These are phyloP conservation scores for Periophthalmus modestus DNA, from an alignment of 2,113 vertebrate genomes.

Conservation along the genomic window DNA sequence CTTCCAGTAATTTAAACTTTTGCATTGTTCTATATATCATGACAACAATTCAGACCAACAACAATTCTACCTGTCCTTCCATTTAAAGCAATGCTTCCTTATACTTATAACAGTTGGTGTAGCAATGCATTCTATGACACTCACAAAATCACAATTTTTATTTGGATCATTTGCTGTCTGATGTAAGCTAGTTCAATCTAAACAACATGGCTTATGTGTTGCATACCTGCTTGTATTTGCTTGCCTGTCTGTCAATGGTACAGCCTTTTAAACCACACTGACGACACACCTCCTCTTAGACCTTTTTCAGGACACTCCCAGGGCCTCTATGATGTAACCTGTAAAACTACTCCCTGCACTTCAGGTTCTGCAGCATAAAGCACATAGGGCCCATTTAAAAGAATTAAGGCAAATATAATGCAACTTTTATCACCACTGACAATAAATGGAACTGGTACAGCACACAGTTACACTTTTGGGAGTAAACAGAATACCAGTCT, in stretches of 20 bases:
- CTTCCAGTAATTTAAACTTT: too few species aligned
- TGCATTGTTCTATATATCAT: too few species aligned
- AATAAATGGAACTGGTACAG: too few species aligned
- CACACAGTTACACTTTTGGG: too few species aligned
- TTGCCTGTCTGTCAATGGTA: background rate
- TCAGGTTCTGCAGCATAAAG: background rate
- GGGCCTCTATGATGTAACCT: background rate
- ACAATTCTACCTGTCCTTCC: too few species aligned
- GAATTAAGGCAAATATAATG: background rate
- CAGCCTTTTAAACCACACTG: background rate
- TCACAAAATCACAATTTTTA: too few species aligned
- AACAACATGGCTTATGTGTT: background rate
- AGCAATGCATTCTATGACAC: too few species aligned
- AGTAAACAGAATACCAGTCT: too few species aligned
- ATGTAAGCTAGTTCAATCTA: background rate
- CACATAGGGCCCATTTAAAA: background rate
- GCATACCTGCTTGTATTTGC: background rate
- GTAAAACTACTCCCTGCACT: background rate
- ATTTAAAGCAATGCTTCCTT: too few species aligned
- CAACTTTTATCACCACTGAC: background rate
- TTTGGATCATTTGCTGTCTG: background rate
- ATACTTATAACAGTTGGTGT: too few species aligned
- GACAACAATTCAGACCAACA: too few species aligned
- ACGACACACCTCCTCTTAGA: background rate
- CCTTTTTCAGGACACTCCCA: constrained; percentile 9